Base-by-base conservation (phyloP, 2,888 invertebrate genomes). In the Pasiphila rectangulata region DNA sequence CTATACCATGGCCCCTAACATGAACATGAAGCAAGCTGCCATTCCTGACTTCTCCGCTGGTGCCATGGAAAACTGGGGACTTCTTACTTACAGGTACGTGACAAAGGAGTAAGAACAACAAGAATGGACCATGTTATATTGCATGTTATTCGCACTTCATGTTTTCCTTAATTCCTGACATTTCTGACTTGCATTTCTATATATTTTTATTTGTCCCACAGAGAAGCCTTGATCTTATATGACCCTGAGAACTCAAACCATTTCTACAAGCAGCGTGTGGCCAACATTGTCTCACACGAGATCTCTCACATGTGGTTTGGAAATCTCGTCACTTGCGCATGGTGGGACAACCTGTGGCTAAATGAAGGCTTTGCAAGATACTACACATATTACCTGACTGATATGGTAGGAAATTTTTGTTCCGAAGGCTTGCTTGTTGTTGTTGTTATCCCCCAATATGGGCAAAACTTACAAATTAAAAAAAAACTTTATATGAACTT, bases 1-100 rank as follows among this genome's bases (percentile, higher is more conserved):
- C 53, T 79, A 92, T 30, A 62, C 72, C 0, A 92, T 93, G 84
- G 88, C 90, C 3, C 12, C 30, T 0, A 66, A 81, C 21, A 69
- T 89, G 53, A 64, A 77, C 38, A 88, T 93, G 69, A 94, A 95
- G 65, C 92, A 95, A 61, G 93, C 94, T 4, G 95, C 95, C 1
- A 92, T 96, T 46, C 94, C 95, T 2, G 94, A 95, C 64, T 94
- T 95, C 71, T 90, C 92, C 19, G 92, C 93, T 61, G 94, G 94
- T 44, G 95, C 95, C 46, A 95, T 95, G 95, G 95, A 95, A 75
- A 95, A 96, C 67, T 95, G 95, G 95, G 95, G 95, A 3, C 85
- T 95, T 19, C 90, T 95, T 23, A 95, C 95, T 0, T 96, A 94
- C 83, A 91, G 91, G 92, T 92, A 72, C 2, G n/a, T 9, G 20